Base-by-base conservation (phyloP, 2,113 vertebrate species). In the Heterotilapia buettikoferi region DNA sequence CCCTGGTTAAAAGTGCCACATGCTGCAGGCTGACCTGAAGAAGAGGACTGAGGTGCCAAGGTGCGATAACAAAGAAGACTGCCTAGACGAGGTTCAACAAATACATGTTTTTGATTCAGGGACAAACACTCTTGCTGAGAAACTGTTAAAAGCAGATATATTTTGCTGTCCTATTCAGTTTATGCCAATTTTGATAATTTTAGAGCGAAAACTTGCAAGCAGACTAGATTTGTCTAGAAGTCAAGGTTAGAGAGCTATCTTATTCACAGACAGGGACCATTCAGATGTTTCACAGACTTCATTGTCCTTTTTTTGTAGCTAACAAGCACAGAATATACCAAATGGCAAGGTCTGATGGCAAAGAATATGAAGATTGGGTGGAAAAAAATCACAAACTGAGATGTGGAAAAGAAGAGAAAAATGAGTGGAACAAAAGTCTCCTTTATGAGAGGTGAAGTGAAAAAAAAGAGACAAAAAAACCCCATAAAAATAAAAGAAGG, bases 1-100 rank as follows among this genome's bases (percentile, higher is more conserved):
- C 86, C 91, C 92, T 89, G 92, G 88, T 92, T 92, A 95, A 94
- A 85, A 84, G 59, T 29, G 13, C 76, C 52, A 87, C 81, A 73
- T 81, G 84, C 88, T 26, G 19, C 83, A 79, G 91, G 81, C 78
- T 86, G 76, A 88, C 91, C 90, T 87, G 86, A 90, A 87, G 86
- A 90, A 82, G 29, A 84, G 85, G 9, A 12, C 4, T 26, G 24
- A 31, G 85, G 86, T 90, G 88, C 86, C 85, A 89, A 84, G 91
- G 88, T 87, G 80, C n/a, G 66, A 90, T 86, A 86, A 91, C 66
- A 92, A 87, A 92, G 33, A 87, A 29, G 73, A 84, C 53, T 79
- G 84, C 21, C 80, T 59, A 24, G 87, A 50, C 26, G 80, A 19
- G 38, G 59, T 87, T 86, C 80, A 88, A 50, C 78, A 85, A 87